These are phyloP conservation scores for Sinotaia quadrata DNA, from an alignment of 2,888 invertebrate species.

Conservation along the genomic window DNA sequence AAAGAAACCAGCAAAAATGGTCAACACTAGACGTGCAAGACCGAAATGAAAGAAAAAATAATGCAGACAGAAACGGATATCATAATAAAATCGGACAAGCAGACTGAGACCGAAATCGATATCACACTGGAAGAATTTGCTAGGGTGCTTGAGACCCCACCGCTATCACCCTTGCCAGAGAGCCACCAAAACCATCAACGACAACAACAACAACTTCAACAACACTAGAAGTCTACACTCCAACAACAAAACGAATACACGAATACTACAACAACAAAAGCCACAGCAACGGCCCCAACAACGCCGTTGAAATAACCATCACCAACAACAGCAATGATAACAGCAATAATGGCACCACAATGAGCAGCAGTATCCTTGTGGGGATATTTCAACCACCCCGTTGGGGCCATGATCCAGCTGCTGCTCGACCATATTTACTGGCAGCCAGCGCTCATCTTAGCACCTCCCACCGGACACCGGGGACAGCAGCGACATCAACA, in stretches of 20 bases:
- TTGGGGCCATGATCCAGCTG: too few relatives aligned
- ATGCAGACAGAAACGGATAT: neutral
- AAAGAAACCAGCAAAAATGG: neutral
- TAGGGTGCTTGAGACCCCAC: neutral
- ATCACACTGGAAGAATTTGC: too few relatives aligned
- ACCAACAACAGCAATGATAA: neutral
- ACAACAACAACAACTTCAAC: neutral
- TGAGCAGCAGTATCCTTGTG: neutral
- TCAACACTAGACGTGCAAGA: neutral
- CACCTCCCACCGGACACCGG: too few relatives aligned
- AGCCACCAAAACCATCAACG: neutral
- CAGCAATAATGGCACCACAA: neutral
- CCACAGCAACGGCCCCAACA: neutral
- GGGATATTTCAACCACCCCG: too few relatives aligned
- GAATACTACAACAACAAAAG: neutral
- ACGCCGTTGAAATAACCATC: neutral
- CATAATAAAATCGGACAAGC: neutral
- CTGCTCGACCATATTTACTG: too few relatives aligned
- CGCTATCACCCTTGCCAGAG: neutral
- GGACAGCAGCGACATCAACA: too few relatives aligned
- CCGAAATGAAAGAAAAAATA: too few relatives aligned
- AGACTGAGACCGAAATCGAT: too few relatives aligned
- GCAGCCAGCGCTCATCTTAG: too few relatives aligned
- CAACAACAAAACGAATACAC: neutral
- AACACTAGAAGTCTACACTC: neutral